Evolutionary conservation across 1,140 invertebrate genomes (phyloP).

Genomic region (Papilio glaucus): DNA sequence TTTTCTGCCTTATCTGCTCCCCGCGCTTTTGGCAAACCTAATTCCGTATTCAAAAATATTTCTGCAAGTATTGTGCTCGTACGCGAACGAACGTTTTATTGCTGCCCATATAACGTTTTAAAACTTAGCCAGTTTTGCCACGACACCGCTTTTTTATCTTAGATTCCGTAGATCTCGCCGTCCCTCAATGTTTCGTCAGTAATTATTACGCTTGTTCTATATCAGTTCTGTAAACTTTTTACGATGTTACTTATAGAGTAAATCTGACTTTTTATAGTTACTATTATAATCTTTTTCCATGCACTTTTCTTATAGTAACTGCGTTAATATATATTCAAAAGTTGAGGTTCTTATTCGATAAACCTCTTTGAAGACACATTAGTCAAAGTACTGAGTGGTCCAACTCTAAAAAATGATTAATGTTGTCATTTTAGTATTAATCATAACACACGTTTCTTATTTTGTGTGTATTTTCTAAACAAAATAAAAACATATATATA

Average conservation of each 20-base stretch:
- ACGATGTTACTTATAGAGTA: background rate
- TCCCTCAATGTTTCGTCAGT: slow-evolving; percentile 55
- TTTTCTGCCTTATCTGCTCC: slow-evolving; percentile 82
- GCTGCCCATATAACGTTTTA: slow-evolving; percentile 82
- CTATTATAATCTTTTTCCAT: background rate
- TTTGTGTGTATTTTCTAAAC: no score
- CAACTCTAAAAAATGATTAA: no score
- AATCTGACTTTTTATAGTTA: background rate
- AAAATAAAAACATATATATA: background rate
- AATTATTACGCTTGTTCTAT: slow-evolving; percentile 76
- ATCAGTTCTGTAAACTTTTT: slow-evolving; percentile 51
- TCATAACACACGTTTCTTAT: no score
- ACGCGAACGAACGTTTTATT: slow-evolving; percentile 81
- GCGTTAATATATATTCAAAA: no score
- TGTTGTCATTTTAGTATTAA: no score
- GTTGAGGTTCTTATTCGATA: no score
- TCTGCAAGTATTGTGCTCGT: slow-evolving; percentile 81
- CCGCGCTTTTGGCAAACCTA: slow-evolving; percentile 81
- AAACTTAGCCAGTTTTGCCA: slow-evolving; percentile 77
- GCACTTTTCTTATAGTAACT: background rate
- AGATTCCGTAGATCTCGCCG: slow-evolving; percentile 51
- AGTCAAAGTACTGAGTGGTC: no score
- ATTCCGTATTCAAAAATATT: slow-evolving; percentile 84
- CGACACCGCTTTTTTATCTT: slow-evolving; percentile 57
- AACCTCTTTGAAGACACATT: no score